Base-by-base conservation (phyloP, 2,888 invertebrate genomes). In the Standfussiana lucernea region DNA sequence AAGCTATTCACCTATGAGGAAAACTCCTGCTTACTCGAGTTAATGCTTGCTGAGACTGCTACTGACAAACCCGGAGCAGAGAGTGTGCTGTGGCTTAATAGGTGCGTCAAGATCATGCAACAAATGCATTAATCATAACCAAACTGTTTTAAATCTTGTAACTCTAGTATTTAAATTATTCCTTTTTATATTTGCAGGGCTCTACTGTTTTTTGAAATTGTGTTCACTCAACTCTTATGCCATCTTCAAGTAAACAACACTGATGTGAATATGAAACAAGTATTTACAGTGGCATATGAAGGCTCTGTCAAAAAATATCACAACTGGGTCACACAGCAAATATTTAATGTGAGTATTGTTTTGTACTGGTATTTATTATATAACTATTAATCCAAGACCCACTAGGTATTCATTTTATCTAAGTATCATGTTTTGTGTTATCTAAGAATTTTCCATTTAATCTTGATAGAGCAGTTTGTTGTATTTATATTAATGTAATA, bases 81-180 rank as follows among this genome's bases (percentile, higher is more conserved):
- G 90, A 97, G 98, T 72, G 93, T 98, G 75, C 93, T 98, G 68
- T 98, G 98, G 98, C 95, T 98, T 3, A 98, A 98, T 93, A 97
- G 98, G 98, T 98, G 94, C 13, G 50, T 67, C 2, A 53, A 18
- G 0, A 32, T 64, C 18, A 13, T 50, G 10, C 10, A 40, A 47
- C 32, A 53, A 45, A 11, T n/a, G 13, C 8, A 10, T 28, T 53
- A 35, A 35, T 1, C 42, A 37, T n/a, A 28, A 64, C n/a, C 5
- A 53, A 2, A 1, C 28, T 45, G 15, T 21, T 59, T 21, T n/a
- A 28, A 28, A n/a, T 35, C n/a, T 59, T 40, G 5, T 42, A 15
- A 24, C 5, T 65, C 15, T 59, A 8, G 1, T 59, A 59, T 21
- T 50, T 15, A 50, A 56, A 37, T 40, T 35, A 15, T 21, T 61